Base-by-base conservation (phyloP, 2,888 invertebrate species). In the Coelopa pilipes region DNA sequence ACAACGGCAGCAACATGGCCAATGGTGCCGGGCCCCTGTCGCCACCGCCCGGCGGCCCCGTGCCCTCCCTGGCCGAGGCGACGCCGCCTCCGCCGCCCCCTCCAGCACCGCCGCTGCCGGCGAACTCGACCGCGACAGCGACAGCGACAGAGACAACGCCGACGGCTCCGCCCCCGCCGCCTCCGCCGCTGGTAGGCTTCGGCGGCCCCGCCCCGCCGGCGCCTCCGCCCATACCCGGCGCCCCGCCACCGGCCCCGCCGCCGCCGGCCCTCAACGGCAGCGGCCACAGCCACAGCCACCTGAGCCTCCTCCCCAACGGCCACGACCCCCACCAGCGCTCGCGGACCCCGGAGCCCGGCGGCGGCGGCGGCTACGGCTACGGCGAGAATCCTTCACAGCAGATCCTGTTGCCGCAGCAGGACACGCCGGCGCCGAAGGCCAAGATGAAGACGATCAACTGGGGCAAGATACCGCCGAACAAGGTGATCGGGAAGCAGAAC, bases 381-480 rank as follows among this genome's bases (percentile, higher is more conserved):
- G 57, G 34, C 12, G 66, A 67, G 5, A 76, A 78, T 68, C 79
- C 80, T 73, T 77, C 74, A 50, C 78, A 77, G 60, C 84, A 85
- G 45, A 87, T 87, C 11, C 90, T 94, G 79, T 89, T 96, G 81
- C 96, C 96, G 15, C 96, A 96, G 82, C 96, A 96, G 85, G 94
- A 95, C 82, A 97, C 95, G 1, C 98, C 98, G 0, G 92, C 93
- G 75, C 98, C 98, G n/a, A 96, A 94, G 87, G 92, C 94, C 46
- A 98, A 97, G 88, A 97, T 98, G 97, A 97, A 97, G 89, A 96
- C 97, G 0, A 94, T 98, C 78, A 98, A 98, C 85, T 99, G 98
- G 98, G 96, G 96, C 85, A 98, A 98, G 88, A 96, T 98, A 82
- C 96, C 98, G 53, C 94, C 93, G 83, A 93, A 93, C 84, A 96